Evolutionary conservation across 2,797 vertebrate genomes (phyloP).

Genomic region (Pyrrhura leucotis): DNA sequence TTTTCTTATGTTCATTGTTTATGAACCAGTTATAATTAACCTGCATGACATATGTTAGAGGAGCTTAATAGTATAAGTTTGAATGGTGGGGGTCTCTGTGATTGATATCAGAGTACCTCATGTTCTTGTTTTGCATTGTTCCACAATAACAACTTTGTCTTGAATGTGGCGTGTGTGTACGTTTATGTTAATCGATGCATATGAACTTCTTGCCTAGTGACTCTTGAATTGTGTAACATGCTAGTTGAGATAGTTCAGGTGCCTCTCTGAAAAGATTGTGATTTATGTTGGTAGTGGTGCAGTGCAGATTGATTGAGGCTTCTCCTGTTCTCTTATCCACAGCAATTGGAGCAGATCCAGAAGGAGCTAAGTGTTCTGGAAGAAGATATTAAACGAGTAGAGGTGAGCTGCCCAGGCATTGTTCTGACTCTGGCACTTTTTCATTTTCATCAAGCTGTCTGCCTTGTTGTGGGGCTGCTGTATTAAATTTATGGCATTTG

Average conservation of each 20-base stretch:
- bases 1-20: neutral
- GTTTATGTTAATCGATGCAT: neutral
- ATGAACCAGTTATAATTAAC: neutral
- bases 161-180: neutral
- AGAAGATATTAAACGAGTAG: constrained; percentile 98
- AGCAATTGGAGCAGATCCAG: constrained; percentile 99
- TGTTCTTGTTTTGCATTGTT: neutral
- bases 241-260: neutral
- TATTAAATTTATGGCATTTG: constrained; percentile 49
- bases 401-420: constrained; percentile 83
- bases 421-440: constrained; percentile 57
- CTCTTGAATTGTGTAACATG: neutral
- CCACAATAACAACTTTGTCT: neutral
- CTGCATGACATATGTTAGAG: neutral
- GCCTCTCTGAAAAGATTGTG: neutral
- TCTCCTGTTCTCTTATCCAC: constrained; percentile 62
- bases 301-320: constrained; percentile 66
- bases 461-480: constrained; percentile 49
- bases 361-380: constrained; percentile 97
- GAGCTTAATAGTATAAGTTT: neutral
- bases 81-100: neutral
- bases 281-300: constrained; percentile 30
- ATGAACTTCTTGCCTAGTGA: neutral
- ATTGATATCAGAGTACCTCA: neutral
- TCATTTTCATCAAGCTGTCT: constrained; percentile 60